These are phyloP conservation scores for Cyphomyrmex costatus DNA, from an alignment of 1,140 invertebrate genomes.

Conservation along the genomic window DNA sequence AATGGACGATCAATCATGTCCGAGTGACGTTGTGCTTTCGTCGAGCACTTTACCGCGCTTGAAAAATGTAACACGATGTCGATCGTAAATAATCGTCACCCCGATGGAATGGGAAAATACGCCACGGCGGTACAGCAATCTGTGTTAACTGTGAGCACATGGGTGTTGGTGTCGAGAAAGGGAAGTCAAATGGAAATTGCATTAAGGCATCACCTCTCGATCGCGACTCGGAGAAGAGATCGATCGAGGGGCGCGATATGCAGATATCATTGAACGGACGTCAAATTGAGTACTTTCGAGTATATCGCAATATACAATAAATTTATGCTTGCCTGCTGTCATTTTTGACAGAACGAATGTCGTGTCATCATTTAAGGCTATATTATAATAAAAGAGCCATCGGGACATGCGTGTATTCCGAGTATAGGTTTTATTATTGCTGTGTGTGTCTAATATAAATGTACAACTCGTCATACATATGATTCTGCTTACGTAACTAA, in stretches of 20 bases:
- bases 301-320: not conserved
- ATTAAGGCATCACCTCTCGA: constrained; percentile 8
- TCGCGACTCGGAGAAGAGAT: not conserved
- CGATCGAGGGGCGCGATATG: not conserved
- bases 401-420: constrained; percentile 39
- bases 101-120: constrained; percentile 43
- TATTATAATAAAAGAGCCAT: constrained; percentile 30
- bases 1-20: constrained; percentile 58
- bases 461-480: constrained; percentile 85
- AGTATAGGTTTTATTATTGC: constrained; percentile 82
- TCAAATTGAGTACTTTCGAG: constrained; percentile 19
- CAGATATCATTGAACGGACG: not conserved
- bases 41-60: constrained; percentile 32
- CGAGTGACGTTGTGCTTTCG: constrained; percentile 55
- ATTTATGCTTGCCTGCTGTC: not conserved
- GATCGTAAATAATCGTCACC: constrained; percentile 64
- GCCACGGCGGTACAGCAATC: constrained; percentile 23
- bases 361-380: not conserved
- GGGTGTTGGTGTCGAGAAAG: constrained; percentile 14
- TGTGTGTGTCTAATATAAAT: constrained; percentile 85
- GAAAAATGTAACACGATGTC: constrained; percentile 61
- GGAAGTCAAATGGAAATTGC: constrained; percentile 41
- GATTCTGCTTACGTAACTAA: constrained; percentile 81
- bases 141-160: constrained; percentile 7
- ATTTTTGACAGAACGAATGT: no score